A percentile compares a stretch with the other conserved stretches of the same genome.
phyloP scores from a whole-genome alignment of 2,888 invertebrate species.

The Campoplex capitator region DNA sequence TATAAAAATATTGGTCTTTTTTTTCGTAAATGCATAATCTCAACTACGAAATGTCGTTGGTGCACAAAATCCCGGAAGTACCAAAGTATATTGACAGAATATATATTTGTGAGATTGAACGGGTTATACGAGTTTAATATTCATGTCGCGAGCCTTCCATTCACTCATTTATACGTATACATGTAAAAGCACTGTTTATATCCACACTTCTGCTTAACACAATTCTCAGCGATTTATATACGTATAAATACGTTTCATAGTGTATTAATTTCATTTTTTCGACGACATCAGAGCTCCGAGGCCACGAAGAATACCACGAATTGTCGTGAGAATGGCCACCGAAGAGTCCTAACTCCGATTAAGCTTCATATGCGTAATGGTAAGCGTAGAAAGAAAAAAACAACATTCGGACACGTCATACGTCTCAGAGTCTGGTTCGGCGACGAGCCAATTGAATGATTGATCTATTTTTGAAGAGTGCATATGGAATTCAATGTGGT shows the following conservation, averaged over 20 bases:
- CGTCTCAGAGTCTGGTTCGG: constrained; percentile 2
- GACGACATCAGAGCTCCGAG: not conserved
- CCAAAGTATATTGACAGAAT: not conserved
- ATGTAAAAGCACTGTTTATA: not conserved
- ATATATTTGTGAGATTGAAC: constrained; percentile 2
- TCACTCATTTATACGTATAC: not conserved
- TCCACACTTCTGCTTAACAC: not conserved
- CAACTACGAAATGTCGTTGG: not conserved
- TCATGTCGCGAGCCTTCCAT: constrained; percentile 2
- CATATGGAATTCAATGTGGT: not conserved
- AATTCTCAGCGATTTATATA: not conserved
- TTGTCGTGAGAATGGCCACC: constrained; percentile 35
- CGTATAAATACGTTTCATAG: not conserved
- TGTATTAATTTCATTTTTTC: constrained; percentile 2
- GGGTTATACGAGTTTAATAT: constrained; percentile 12
- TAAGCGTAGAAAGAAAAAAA: constrained; percentile 1
- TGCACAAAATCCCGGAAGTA: not conserved
- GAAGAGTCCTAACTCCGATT: constrained; percentile 1
- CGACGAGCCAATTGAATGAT: constrained; percentile 48
- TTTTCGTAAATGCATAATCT: not conserved
- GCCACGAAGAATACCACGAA: constrained; percentile 4
- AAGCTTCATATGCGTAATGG: not conserved
- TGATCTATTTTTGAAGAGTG: constrained; percentile 37
- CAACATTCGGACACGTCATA: not conserved
- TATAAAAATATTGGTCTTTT: not conserved